phyloP scores from a whole-genome alignment of 2,888 invertebrate genomes.

The Myathropa florea region DNA sequence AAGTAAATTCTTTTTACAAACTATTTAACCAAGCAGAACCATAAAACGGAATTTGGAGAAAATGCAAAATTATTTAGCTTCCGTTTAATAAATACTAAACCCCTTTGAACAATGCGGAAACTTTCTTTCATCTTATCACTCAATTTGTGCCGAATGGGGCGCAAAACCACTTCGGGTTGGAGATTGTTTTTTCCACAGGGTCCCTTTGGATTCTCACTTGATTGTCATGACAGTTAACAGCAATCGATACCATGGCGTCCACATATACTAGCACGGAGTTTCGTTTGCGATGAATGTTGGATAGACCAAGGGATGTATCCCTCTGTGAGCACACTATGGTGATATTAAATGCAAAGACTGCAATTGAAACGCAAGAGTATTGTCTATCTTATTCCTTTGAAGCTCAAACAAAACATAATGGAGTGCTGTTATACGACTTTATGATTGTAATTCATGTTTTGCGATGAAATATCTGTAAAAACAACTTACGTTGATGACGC shows the following conservation, averaged over 20 bases:
- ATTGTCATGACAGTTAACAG: background rate
- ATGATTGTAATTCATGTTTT: background rate
- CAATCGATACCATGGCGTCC: background rate
- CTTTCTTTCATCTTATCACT: background rate
- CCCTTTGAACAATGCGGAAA: background rate
- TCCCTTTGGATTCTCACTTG: background rate
- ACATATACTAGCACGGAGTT: background rate
- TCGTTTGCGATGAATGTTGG: background rate
- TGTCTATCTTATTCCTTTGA: background rate
- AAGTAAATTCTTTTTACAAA: no score
- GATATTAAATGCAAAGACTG: background rate
- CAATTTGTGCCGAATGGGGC: conserved; percentile 9
- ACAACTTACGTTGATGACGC: no score
- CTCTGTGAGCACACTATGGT: background rate
- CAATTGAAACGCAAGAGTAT: background rate
- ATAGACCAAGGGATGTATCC: background rate
- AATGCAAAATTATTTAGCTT: background rate
- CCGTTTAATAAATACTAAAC: background rate
- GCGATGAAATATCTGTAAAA: background rate
- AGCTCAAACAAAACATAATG: background rate
- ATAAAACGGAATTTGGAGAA: background rate
- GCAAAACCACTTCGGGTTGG: background rate
- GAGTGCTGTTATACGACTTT: background rate
- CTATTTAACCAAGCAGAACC: background rate
- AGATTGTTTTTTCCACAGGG: background rate